Base-by-base conservation (phyloP, 2,888 invertebrate genomes). In the Caenorhabditis wallacei region DNA sequence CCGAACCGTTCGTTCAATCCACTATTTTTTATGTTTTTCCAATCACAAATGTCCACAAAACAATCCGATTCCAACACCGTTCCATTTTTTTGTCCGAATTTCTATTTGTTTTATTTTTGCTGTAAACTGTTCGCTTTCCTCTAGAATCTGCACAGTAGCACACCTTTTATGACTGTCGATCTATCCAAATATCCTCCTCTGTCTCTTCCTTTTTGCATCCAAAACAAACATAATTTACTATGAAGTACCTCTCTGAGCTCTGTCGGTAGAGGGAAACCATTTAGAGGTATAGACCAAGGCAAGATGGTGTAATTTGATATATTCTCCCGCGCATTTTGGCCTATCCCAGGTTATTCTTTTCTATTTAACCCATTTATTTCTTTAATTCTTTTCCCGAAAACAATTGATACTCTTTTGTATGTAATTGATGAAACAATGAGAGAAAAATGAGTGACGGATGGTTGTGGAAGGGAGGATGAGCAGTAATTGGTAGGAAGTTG, bases 171-270 rank as follows among this genome's bases (percentile, higher is more conserved):
- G 43, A 26, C 78, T 61, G 78, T 35, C 69, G 63, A 78, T 78
- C 78, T 78, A 78, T 78, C 78, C 78, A 78, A 78, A 78, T 78
- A 76, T 51, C 63, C 22, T n/a, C 7, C 30, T 56, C 54, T 13
- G 7, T 54, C 54, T n/a, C n/a, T n/a, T n/a, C n/a, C n/a, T 30
- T 30, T 30, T 8, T 8, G 40, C 66, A 69, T 51, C 57, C 43
- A 37, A 69, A 76, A 69, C 78, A 78, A 78, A 78, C 78, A 78
- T 69, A 51, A 78, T 78, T 78, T 78, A 78, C 78, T 78, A 78
- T 78, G 78, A 69, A 78, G 78, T 78, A 78, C 78, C 69, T 46
- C 30, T 48, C 57, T 53, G 61, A 35, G 51, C 57, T 56, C 40
- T 64, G 63, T 64, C 72, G 63, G 63, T 40, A 51, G 53, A 35